Base-by-base conservation (phyloP, 2,888 invertebrate species). In the Diarsia rubi region DNA sequence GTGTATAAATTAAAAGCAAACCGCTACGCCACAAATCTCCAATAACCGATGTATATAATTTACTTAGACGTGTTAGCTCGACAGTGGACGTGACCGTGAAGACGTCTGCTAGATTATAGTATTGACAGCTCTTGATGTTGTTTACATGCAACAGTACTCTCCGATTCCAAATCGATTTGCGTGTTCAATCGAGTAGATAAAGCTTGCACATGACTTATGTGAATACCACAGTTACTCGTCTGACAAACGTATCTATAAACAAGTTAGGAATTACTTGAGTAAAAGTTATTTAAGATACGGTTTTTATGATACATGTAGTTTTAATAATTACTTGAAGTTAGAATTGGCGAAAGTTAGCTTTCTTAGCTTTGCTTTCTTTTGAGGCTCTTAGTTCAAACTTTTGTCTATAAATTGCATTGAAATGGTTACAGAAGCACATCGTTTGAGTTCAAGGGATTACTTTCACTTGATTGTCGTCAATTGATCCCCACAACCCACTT, bases 71-170 rank as follows among this genome's bases (percentile, higher is more conserved):
- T 73, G 69, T 75, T 69, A 72, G 72, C 45, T 70, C 73, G 73
- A 70, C 73, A 70, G 31, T 67, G 70, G 64, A 89, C 90, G 90
- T 90, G 90, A 87, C 82, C 82, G 44, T 77, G 77, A 82, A 83
- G 88, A 85, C 88, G 74, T 73, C 77, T 69, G 73, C 76, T 77
- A 85, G 88, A 85, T 89, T 86, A 81, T 81, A 70, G 75, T 86
- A 84, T 86, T 89, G 89, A 83, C 85, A 89, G 86, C 65, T 66
- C 70, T 67, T 64, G 75, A 44, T 85, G 66, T 69, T 84, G 75
- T 84, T 72, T 81, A 82, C 75, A 75, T 71, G 60, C 44, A 59
- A 79, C 70, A 69, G 62, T 72, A 63, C 52, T 60, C 52, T 60
- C 45, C 37, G 42, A 69, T 42, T 79, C 31, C 24, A 42, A 70